Evolutionary conservation across 2,888 invertebrate genomes (phyloP), one percentile per base, ranked within the genome.

Genomic region (Chaitophorus viminalis): DNA sequence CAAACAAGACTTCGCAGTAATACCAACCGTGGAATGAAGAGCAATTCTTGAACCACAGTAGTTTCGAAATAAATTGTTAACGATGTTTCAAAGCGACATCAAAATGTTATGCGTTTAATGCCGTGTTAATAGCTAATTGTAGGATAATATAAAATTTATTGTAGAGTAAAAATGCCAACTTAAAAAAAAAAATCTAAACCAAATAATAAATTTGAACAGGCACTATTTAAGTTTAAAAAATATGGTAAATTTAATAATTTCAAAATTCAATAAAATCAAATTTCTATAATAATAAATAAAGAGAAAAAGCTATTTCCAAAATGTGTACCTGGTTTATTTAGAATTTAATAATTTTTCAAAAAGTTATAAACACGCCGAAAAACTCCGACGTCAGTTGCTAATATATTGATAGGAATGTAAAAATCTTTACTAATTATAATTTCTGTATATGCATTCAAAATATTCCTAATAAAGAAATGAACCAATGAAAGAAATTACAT

Each of bases 1-100:
- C 78, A 86, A 86, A 86, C 78, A 86, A 78, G 78, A 78, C 54
- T 78, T 78, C n/a, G 4, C 85, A 86, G 54, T 86, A 52, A 77
- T 54, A n/a, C 54, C 78, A 78, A 86, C 85, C 33, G 46, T 84
- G 36, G 11, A 54, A 83, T n/a, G 25, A 52, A 52, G 70, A 72
- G 21, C 54, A n/a, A 54, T 5, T 52, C 31, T 0, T n/a, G n/a
- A 54, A 74, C 74, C n/a, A 36, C 11, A 29, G 14, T 36, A 9
- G 5, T 74, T 54, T 21, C 8, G 3, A 54, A 78, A 82, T 54
- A 74, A 54, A 54, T 82, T 36, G 3, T 74, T 31, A 72, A 74
- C 17, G 11, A n/a, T 6, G 8, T 33, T 36, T n/a, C 25, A 65
- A 65, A 65, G n/a, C 11, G 5, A 68, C 3, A 68, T 68, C 14